phyloP scores from a whole-genome alignment of 2,888 invertebrate species.

The Tachina grossa region DNA sequence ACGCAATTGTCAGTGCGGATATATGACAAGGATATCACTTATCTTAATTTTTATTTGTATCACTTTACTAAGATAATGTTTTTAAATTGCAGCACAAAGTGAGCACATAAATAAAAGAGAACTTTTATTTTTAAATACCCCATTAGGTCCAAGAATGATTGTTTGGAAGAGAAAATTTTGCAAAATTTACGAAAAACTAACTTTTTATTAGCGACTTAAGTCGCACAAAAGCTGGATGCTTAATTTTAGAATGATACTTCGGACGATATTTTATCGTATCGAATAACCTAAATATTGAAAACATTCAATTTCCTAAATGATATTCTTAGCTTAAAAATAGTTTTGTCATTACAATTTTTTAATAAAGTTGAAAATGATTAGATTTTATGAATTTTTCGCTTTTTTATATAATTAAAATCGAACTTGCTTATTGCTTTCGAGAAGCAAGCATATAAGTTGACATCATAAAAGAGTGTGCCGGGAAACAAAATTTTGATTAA shows the following conservation, averaged over 20 bases:
- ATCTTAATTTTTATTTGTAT: conserved; percentile 24
- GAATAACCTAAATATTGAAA: not conserved
- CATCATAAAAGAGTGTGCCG: conserved; percentile 7
- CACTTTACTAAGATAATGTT: not conserved
- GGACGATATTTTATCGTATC: no score
- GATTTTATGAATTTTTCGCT: conserved; percentile 56
- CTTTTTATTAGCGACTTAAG: no score
- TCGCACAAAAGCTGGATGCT: no score
- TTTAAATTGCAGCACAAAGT: not conserved
- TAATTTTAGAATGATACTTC: no score
- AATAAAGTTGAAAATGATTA: conserved; percentile 24
- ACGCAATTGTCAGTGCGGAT: conserved; percentile 31
- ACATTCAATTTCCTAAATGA: not conserved
- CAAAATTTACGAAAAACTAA: no score
- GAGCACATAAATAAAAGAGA: not conserved
- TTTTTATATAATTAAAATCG: conserved; percentile 51
- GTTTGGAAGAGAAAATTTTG: no score
- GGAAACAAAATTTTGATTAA: no score
- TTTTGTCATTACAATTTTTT: not conserved
- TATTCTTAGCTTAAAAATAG: not conserved
- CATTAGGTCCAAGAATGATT: no score
- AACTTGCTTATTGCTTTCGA: conserved; percentile 52
- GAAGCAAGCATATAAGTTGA: conserved; percentile 55
- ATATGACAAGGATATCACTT: conserved; percentile 62
- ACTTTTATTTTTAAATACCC: no score